Percentiles rank a stretch among this genome's conserved stretches.
Evolutionary conservation across 2,113 vertebrate genomes (phyloP).

Genomic region (Collichthys lucidus): DNA sequence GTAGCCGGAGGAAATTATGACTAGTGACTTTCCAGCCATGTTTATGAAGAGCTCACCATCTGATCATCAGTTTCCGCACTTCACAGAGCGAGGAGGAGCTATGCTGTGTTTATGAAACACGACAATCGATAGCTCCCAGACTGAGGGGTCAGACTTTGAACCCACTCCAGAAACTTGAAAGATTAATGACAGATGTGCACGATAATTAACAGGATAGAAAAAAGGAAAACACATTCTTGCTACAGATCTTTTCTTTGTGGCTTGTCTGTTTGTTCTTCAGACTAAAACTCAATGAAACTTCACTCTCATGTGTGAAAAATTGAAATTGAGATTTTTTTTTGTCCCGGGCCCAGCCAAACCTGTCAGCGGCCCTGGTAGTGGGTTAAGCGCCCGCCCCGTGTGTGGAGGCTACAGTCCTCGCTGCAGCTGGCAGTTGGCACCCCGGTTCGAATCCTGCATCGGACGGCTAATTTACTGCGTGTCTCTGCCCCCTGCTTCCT

Average conservation of each 20-base stretch:
- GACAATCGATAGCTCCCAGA: conserved; percentile 17
- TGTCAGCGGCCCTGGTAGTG: no score
- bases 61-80: neutral
- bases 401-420: no score
- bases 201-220: neutral
- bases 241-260: neutral
- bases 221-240: neutral
- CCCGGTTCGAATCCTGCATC: no score
- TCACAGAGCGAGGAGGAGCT: neutral
- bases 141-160: neutral
- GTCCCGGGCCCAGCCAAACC: no score
- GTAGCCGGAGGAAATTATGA: no score
- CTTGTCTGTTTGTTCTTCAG: neutral
- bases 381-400: no score
- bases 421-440: no score
- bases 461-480: no score
- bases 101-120: neutral
- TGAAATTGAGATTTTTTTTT: no score
- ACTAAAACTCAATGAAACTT: neutral
- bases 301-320: neutral
- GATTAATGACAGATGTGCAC: neutral
- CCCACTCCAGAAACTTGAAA: neutral
- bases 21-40: neutral
- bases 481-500: no score
- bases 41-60: neutral